A percentile compares a stretch with the other conserved stretches of the same genome.
Evolutionary conservation across 1,140 invertebrate species (phyloP).

Genomic region (Elymnias hypermnestra): DNA sequence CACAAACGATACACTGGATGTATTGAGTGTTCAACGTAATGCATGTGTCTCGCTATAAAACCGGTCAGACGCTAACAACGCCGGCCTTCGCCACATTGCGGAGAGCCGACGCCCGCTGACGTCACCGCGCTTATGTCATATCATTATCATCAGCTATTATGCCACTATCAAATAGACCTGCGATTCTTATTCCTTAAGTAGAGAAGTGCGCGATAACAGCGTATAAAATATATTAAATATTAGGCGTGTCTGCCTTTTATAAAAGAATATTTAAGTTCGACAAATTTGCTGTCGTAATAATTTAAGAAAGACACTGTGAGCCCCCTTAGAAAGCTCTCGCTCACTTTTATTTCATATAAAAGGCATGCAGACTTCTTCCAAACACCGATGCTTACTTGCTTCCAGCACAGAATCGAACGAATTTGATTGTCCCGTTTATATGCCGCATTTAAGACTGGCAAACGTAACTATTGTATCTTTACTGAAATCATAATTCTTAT

Average conservation of each 20-base stretch:
- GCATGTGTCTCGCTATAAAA: conserved; percentile 29
- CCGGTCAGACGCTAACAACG: conserved; percentile 49
- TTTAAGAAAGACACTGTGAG: no score
- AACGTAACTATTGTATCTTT: no score
- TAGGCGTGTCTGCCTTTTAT: not conserved
- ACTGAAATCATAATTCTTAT: no score
- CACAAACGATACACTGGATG: not conserved
- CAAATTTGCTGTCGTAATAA: no score
- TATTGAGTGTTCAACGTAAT: conserved; percentile 14
- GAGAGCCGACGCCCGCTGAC: conserved; percentile 50
- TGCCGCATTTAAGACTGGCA: no score
- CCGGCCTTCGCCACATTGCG: conserved; percentile 54
- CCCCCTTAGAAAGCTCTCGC: no score
- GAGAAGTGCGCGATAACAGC: not conserved
- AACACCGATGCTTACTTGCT: no score
- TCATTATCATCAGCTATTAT: conserved; percentile 26
- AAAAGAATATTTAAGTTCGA: no score
- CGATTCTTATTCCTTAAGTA: conserved; percentile 4
- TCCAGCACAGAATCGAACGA: no score
- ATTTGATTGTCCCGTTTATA: no score
- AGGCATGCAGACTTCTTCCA: no score
- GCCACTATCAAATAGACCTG: conserved; percentile 22
- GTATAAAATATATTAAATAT: not conserved
- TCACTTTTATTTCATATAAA: no score
- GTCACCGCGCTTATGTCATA: conserved; percentile 68